Conservation (phyloP, 2,888 invertebrate genomes). For the Parnassius apollo region DNA sequence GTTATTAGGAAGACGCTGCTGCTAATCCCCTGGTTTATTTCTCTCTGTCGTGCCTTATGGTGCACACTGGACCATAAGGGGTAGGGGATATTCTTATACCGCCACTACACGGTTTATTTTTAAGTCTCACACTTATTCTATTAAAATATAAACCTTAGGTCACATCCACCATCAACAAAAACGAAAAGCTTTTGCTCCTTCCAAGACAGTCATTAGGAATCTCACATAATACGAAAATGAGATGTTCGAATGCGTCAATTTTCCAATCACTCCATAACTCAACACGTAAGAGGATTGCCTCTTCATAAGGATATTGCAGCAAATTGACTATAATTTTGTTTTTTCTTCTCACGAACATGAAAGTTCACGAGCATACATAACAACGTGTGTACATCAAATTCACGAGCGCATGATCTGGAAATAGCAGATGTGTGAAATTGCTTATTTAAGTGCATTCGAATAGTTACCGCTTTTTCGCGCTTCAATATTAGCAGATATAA, state of each 20-base stretch:
- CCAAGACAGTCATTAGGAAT: conserved; percentile 64
- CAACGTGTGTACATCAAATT: conserved; percentile 39
- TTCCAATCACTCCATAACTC: conserved; percentile 50
- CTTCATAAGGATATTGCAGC: conserved; percentile 73
- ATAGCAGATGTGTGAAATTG: conserved; percentile 57
- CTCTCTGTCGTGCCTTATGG: too few relatives aligned
- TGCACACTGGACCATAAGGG: too few relatives aligned
- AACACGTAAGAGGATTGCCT: conserved; percentile 66
- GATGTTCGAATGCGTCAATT: conserved; percentile 40
- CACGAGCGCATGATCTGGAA: conserved; percentile 48
- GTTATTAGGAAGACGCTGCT: too few relatives aligned
- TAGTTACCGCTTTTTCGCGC: conserved; percentile 39
- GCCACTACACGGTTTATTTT: too few relatives aligned
- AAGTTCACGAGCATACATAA: conserved; percentile 36
- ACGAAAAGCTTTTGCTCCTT: conserved; percentile 62
- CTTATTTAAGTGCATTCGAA: conserved; percentile 60
- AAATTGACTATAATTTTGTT: conserved; percentile 75
- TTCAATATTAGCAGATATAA: conserved; percentile 41
- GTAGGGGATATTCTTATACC: too few relatives aligned
- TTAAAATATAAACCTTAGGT: conserved; percentile 42
- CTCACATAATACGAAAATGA: conserved; percentile 45
- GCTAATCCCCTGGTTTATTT: too few relatives aligned
- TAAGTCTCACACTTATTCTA: too few relatives aligned
- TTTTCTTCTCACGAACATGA: conserved; percentile 74
- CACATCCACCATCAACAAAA: conserved; percentile 47